Evolutionary conservation across 1,140 invertebrate species (phyloP), one percentile per base, ranked within the genome.

Genomic region (Philopotamus ludificatus): DNA sequence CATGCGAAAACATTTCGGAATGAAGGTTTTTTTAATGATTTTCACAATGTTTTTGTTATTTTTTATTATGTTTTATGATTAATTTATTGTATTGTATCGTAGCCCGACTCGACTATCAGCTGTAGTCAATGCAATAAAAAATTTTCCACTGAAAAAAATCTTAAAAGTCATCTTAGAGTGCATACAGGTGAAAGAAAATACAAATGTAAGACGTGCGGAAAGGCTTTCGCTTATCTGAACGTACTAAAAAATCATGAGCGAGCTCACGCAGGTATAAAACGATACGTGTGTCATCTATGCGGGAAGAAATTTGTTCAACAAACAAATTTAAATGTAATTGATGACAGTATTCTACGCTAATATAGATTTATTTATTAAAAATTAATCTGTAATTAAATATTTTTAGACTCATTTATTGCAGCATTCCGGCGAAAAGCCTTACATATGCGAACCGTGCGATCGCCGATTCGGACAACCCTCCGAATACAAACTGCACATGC

Each of bases 161-260:
- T 81, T 2, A 74, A 74, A 64, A 78, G 90, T 42, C 91, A 94
- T 75, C 77, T 89, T 42, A 86, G 90, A 4, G 92, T 89, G 0
- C 90, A 94, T 74, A 86, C 86, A 34, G 89, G 91, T 66, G 89
- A 91, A 74, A 84, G 90, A 67, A 88, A 90, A 76, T 93, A 90
- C 74, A 86, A 89, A 69, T 94, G 91, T 76, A 83, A 85, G 28
- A 84, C 85, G 63, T 94, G 91, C 75, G 88, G 88, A 41, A 84
- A 89, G 73, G 78, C 84, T 42, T 92, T 92, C 68, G 77, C 75
- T 16, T 81, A 81, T 65, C 72, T 81, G 53, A 81, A 79, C 65
- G 78, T 81, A 16, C 70, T 81, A 57, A 80, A 79, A 71, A 81
- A 78, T 68, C 79, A 81, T 59, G 78, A 81, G 65, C 63, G 78